Evolutionary conservation across 2,888 invertebrate species (phyloP), one percentile per base, ranked within the genome.

Genomic region (Furcula furcula): DNA sequence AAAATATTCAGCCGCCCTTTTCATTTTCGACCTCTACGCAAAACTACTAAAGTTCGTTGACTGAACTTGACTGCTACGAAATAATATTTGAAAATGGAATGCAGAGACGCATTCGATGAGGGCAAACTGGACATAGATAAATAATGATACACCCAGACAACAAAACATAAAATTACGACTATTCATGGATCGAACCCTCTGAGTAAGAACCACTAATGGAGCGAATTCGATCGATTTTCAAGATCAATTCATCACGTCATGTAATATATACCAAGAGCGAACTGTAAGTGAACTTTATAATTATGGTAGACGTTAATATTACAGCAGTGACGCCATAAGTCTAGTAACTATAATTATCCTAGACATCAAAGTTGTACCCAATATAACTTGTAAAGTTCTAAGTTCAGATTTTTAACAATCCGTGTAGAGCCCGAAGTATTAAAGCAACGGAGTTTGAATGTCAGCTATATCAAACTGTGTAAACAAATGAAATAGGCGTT

Each of bases 401-500:
- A 9, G 3, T 21, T 21, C 21, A 21, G 10, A 21, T 9, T n/a
- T n/a, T n/a, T n/a, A n/a, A 21, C n/a, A 3, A 3, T 9, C 10
- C 9, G 10, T 21, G 26, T 29, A 21, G 38, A 45, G 43, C 37
- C 44, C 31, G 36, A 34, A 41, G 39, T 40, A 29, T 31, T 27
- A 40, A 35, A 37, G 33, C 37, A 37, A 46, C 42, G 46, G 46
- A 55, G 46, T 50, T 53, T 50, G 34, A 40, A 44, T 37, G 28
- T 21, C 27, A 7, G 25, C 31, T 41, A 41, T 56, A 56, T 51
- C 56, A 43, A 40, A 41, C 40, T 21, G 35, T 34, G 57, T 61
- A 65, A 68, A 57, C n/a, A n/a, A n/a, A n/a, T n/a, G n/a, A n/a
- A n/a, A n/a, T 55, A 61, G 52, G 49, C 43, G 54, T 62, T 56